Percentiles rank a stretch among this genome's conserved stretches.
These are phyloP conservation scores for Heliconius himera DNA, from an alignment of 1,140 invertebrate genomes.

Conservation along the genomic window DNA sequence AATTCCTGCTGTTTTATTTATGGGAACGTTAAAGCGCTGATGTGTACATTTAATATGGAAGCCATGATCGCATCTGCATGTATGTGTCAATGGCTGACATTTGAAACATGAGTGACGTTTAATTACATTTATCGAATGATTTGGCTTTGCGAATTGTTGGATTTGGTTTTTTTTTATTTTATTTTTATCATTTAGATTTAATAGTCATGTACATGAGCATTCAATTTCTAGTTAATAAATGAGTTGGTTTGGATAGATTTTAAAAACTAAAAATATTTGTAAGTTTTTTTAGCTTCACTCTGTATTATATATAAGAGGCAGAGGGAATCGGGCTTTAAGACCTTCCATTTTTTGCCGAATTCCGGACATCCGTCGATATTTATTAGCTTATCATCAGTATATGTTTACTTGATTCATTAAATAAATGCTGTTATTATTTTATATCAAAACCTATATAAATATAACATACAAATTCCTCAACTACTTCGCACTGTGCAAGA, in stretches of 20 bases:
- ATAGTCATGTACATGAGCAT: not conserved
- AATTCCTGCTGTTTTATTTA: constrained; percentile 9
- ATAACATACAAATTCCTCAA: not conserved
- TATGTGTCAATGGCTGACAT: constrained; percentile 1
- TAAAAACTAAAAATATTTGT: no score
- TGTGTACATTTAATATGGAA: not conserved
- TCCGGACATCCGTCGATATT: no score
- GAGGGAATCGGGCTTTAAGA: no score
- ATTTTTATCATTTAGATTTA: not conserved
- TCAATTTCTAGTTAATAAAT: not conserved
- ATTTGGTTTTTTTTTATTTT: not conserved
- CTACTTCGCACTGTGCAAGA: not conserved
- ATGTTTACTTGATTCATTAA: not conserved
- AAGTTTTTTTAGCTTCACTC: no score
- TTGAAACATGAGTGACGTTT: constrained; percentile 6
- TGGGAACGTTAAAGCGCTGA: constrained; percentile 9
- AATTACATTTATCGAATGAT: not conserved
- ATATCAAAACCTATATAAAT: not conserved
- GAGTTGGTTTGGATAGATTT: not conserved
- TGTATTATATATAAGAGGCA: no score
- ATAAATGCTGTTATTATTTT: not conserved
- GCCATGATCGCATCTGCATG: not conserved
- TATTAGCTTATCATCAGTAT: no score
- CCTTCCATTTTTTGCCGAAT: no score
- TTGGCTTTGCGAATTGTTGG: not conserved